Percentiles rank a stretch among this genome's conserved stretches.
Conservation (phyloP, 2,797 vertebrate genomes). For the Sebastes jordani region DNA sequence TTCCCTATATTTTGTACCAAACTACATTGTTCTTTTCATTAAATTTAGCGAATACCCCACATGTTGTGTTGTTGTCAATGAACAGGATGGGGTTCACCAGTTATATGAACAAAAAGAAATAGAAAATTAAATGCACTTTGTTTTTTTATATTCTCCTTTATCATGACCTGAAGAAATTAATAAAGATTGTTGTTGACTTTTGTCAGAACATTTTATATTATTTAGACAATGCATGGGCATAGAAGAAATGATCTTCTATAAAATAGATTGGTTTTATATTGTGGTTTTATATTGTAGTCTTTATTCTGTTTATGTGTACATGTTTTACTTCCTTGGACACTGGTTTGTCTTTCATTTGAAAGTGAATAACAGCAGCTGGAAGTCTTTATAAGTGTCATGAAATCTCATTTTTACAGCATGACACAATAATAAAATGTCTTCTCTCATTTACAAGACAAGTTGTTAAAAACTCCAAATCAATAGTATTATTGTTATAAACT, state of each 20-base stretch:
- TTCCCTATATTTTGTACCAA: neutral
- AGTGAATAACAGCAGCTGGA: neutral
- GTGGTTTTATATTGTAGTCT: neutral
- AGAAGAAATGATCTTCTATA: neutral
- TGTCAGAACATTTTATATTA: neutral
- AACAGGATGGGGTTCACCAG: neutral
- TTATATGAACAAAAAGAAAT: neutral
- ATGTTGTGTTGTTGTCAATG: neutral
- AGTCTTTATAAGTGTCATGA: neutral
- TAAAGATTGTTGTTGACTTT: neutral
- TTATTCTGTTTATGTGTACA: neutral
- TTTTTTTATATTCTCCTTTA: neutral
- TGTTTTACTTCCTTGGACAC: neutral
- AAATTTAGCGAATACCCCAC: neutral
- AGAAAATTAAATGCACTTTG: neutral
- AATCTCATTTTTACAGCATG: neutral
- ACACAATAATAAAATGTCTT: neutral
- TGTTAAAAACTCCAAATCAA: neutral
- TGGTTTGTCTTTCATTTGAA: neutral
- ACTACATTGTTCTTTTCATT: neutral
- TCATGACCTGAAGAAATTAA: neutral
- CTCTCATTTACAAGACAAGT: neutral
- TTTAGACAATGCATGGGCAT: neutral
- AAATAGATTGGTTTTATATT: neutral
- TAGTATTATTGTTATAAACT: neutral